These are phyloP conservation scores for Drosophila hawaiiensis DNA, from an alignment of 2,888 invertebrate species.

Conservation along the genomic window DNA sequence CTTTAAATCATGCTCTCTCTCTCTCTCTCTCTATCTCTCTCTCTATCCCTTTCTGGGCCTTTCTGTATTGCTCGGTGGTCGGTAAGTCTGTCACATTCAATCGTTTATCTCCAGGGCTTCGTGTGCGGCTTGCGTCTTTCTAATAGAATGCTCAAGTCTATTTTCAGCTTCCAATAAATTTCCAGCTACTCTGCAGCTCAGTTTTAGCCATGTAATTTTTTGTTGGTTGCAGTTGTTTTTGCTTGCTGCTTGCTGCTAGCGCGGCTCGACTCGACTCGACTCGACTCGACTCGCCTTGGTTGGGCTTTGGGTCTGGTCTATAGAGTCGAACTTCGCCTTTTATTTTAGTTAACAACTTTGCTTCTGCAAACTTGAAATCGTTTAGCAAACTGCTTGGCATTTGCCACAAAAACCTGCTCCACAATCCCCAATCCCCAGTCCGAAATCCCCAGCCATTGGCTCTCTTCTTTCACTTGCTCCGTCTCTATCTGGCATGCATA, in stretches of 20 bases:
- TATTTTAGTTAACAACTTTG: conserved; percentile 64
- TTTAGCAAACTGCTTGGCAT: conserved; percentile 76
- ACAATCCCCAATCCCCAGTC: conserved; percentile 14
- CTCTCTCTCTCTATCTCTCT: background rate
- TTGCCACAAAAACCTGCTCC: conserved; percentile 48
- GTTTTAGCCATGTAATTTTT: conserved; percentile 56
- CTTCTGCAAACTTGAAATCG: conserved; percentile 70
- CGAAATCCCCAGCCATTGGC: background rate
- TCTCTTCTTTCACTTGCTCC: conserved; percentile 9
- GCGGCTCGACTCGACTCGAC: background rate
- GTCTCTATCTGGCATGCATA: conserved; percentile 39
- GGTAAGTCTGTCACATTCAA: conserved; percentile 36
- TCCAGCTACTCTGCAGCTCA: conserved; percentile 51
- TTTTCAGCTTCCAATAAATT: conserved; percentile 71
- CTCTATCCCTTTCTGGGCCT: background rate
- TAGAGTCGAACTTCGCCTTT: conserved; percentile 58
- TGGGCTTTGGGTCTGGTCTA: conserved; percentile 28
- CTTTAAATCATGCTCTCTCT: conserved; percentile 4
- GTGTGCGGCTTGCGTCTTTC: conserved; percentile 44
- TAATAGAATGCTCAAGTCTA: conserved; percentile 69
- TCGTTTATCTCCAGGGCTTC: conserved; percentile 31
- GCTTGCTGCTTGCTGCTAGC: background rate
- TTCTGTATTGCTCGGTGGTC: background rate
- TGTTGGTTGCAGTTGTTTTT: conserved; percentile 2
- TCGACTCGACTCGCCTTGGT: background rate